Conservation (phyloP, 2,113 vertebrate species). For the Brachypodius melanocephalos region DNA sequence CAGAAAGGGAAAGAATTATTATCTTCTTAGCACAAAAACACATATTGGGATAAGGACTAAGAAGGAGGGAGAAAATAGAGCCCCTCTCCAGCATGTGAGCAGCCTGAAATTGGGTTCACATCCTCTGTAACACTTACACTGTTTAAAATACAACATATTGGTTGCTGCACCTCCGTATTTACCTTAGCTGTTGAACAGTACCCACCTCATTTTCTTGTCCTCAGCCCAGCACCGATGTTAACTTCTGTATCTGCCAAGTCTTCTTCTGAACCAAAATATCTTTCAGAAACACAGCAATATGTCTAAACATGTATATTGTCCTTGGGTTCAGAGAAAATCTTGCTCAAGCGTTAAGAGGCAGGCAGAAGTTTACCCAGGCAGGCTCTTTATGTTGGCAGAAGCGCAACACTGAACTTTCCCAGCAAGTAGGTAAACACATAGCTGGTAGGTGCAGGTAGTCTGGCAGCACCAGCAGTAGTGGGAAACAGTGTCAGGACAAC, state of each 20-base stretch:
- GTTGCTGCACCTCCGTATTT: neutral
- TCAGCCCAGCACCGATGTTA: neutral
- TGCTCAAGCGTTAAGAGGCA: neutral
- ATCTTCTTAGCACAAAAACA: fast-evolving
- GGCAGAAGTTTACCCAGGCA: neutral
- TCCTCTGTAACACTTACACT: neutral
- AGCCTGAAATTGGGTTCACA: neutral
- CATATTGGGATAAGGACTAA: neutral
- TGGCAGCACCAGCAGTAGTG: neutral
- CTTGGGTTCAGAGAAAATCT: neutral
- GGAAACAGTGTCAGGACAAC: neutral
- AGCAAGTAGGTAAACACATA: neutral
- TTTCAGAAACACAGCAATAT: neutral
- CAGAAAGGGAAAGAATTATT: neutral
- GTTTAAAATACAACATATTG: neutral
- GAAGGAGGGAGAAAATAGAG: neutral
- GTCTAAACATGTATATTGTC: neutral
- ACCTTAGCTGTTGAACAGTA: neutral
- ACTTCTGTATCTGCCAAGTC: neutral
- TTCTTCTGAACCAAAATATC: neutral
- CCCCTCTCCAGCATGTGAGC: neutral
- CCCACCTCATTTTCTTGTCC: conserved; percentile 38
- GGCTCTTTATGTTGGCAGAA: neutral
- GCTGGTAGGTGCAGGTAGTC: neutral
- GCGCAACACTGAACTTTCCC: neutral